Evolutionary conservation across 2,113 vertebrate genomes (phyloP), one percentile per base, ranked within the genome.

Genomic region (Geococcyx californianus): DNA sequence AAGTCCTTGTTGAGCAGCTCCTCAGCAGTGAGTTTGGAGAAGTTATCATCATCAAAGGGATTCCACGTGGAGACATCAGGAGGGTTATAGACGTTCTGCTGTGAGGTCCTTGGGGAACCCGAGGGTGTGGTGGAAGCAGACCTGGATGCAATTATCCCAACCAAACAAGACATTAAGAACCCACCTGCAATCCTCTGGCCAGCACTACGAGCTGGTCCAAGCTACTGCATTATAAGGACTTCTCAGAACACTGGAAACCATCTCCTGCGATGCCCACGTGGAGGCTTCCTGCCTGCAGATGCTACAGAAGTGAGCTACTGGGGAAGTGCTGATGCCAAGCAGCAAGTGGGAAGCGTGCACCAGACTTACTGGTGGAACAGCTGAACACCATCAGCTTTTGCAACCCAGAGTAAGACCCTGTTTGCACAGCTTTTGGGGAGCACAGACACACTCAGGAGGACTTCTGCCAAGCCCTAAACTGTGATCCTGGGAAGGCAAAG

Each of bases 1-100:
- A 99, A 99, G 97, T 99, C 99, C 97, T 99, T 99, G 98, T 99
- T 99, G 7, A 99, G 98, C 68, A 99, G 98, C 96, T 99, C 99
- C 96, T 99, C 99, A 6, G 99, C 99, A 10, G 99, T 99, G 38
- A 99, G 99, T 96, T 99, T 99, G 92, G 99, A 99, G 97, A 99
- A 99, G 95, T 99, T 99, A 96, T 99, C 99, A 7, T 99, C 99
- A 8, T 99, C 99, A 24, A 99, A 99, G 1, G 99, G 99, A 94
- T 99, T 99, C 99, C 99, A 99, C 4, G 98, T 97, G 85, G 98
- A 97, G 68, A 98, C 90, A 9, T 98, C 98, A 0, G 98, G 97
- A 2, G 98, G 97, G 85, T 98, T 98, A 75, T 97, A 98, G 90
- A 98, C 98, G 1, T 98, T 98, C 93, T 98, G 98, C 84, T 98